These are phyloP conservation scores for Campylomormyrus numenius DNA, from an alignment of 2,113 vertebrate genomes.

Conservation along the genomic window DNA sequence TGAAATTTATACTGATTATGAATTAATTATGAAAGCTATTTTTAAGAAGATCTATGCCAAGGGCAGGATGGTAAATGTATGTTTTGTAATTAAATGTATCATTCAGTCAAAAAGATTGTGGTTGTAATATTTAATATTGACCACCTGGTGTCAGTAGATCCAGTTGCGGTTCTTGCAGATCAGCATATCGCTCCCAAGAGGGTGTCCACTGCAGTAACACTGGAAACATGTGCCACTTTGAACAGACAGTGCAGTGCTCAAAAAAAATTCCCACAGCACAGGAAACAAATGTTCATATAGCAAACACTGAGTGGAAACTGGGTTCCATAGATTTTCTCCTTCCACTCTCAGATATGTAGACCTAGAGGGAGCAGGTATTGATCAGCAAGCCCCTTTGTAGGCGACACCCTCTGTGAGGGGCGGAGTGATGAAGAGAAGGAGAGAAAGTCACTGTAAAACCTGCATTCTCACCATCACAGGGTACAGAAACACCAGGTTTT, in stretches of 20 bases:
- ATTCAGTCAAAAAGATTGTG: not conserved
- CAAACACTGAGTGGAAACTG: not conserved
- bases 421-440: not conserved
- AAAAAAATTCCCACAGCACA: not conserved
- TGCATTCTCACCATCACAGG: not conserved
- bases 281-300: not conserved
- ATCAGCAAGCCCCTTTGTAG: not conserved
- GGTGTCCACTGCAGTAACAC: conserved; percentile 1
- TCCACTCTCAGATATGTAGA: not conserved
- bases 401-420: not conserved
- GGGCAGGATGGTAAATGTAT: not conserved
- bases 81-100: not conserved
- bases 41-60: not conserved
- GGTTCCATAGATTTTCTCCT: not conserved
- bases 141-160: conserved; percentile 11
- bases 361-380: not conserved
- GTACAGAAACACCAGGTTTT: not conserved
- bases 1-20: not conserved
- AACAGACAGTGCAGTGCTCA: not conserved
- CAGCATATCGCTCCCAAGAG: not conserved
- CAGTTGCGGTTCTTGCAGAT: not conserved
- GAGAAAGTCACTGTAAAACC: not conserved
- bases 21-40: not conserved
- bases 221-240: not conserved
- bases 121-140: not conserved